Percentiles rank a stretch among this genome's conserved stretches.
These are phyloP conservation scores for Athrips mouffetella DNA, from an alignment of 2,888 invertebrate genomes.

Conservation along the genomic window DNA sequence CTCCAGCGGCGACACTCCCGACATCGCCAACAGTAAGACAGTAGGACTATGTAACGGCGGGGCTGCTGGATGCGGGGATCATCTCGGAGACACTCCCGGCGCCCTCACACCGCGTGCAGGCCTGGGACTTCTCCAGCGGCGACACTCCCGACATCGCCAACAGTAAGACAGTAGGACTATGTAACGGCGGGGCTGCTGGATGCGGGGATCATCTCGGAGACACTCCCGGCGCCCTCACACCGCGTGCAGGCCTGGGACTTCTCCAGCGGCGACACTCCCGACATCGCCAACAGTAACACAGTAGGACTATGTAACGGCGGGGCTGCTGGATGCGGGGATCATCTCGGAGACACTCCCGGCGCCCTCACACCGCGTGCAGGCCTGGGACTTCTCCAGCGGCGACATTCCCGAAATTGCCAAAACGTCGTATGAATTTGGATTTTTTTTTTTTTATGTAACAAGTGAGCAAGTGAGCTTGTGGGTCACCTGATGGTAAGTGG, in stretches of 20 bases:
- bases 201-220: conserved; percentile 68
- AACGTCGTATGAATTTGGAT: no score
- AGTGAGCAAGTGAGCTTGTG: no score
- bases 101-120: conserved; percentile 88
- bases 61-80: conserved; percentile 61
- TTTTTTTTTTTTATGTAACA: no score
- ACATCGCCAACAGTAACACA: conserved; percentile 85
- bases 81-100: conserved; percentile 78
- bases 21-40: conserved; percentile 85
- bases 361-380: no score
- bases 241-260: conserved; percentile 93
- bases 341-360: no score
- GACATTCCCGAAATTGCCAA: no score
- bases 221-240: conserved; percentile 83
- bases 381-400: no score
- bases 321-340: no score
- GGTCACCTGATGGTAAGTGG: no score
- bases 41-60: no score
- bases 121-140: conserved; percentile 88
- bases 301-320: no score
- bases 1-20: conserved; percentile 82
- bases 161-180: no score
- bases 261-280: conserved; percentile 82
- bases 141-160: conserved; percentile 85
- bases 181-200: conserved; percentile 64